phyloP scores from a whole-genome alignment of 2,113 vertebrate genomes.

The Oenanthe oenanthe region DNA sequence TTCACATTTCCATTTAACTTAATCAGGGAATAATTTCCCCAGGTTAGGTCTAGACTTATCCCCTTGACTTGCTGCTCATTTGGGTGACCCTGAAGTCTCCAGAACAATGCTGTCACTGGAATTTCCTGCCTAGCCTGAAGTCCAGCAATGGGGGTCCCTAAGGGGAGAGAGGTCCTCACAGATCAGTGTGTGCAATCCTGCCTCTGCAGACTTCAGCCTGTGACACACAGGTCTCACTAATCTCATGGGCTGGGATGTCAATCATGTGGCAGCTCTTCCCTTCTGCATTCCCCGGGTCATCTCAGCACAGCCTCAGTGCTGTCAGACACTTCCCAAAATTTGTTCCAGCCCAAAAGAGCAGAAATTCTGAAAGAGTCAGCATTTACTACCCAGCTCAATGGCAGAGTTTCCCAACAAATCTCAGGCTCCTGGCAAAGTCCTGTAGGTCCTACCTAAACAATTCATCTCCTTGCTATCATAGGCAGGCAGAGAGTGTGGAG shows the following conservation, averaged over 20 bases:
- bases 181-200: not conserved
- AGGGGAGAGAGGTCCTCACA: not conserved
- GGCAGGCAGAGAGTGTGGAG: not conserved
- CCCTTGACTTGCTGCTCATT: not conserved
- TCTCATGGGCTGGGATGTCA: not conserved
- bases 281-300: not conserved
- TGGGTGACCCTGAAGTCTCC: not conserved
- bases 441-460: not conserved
- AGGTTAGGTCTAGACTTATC: not conserved
- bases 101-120: not conserved
- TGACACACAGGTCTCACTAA: not conserved
- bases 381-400: not conserved
- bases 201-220: not conserved
- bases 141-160: not conserved
- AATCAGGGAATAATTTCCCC: not conserved
- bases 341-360: not conserved
- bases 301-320: not conserved
- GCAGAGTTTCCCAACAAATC: not conserved
- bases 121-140: not conserved
- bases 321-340: not conserved
- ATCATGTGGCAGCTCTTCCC: not conserved
- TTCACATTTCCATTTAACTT: not conserved
- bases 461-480: not conserved
- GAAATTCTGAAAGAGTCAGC: not conserved
- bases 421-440: not conserved